These are phyloP conservation scores for Melieria omissa DNA, from an alignment of 2,888 invertebrate genomes.

Conservation along the genomic window DNA sequence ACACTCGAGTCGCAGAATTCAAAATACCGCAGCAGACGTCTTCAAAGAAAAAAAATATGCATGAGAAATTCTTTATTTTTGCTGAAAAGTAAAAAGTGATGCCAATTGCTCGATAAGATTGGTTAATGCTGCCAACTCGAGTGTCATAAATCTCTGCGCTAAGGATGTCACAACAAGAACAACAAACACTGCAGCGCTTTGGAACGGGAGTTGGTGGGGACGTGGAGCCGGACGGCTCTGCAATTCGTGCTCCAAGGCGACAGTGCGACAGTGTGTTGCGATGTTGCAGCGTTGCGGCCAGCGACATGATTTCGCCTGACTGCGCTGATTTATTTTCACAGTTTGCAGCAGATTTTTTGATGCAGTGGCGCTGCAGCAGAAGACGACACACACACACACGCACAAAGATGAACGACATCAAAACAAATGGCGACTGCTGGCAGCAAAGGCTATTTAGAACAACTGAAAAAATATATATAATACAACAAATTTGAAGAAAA, in stretches of 20 bases:
- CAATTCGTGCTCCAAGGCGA: conserved; percentile 15
- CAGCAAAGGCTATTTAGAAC: conserved; percentile 33
- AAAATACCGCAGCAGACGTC: too few relatives aligned
- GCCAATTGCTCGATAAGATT: conserved; percentile 67
- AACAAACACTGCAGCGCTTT: conserved; percentile 25
- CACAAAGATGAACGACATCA: conserved; percentile 47
- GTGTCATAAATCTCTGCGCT: conserved; percentile 65
- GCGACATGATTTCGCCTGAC: conserved; percentile 39
- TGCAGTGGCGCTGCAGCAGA: conserved; percentile 46
- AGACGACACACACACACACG: not conserved
- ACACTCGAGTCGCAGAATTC: too few relatives aligned
- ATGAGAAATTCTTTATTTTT: conserved; percentile 24
- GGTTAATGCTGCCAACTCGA: conserved; percentile 66
- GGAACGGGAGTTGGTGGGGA: conserved; percentile 39
- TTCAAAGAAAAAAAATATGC: too few relatives aligned
- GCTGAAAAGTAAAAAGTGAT: conserved; percentile 49
- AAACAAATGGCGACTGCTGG: conserved; percentile 57
- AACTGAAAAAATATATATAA: too few relatives aligned
- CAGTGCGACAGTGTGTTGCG: conserved; percentile 41
- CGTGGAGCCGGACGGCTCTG: not conserved
- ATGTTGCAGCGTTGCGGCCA: conserved; percentile 36
- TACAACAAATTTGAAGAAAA: too few relatives aligned
- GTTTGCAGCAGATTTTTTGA: conserved; percentile 65
- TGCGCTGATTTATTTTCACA: conserved; percentile 64
- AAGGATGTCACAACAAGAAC: conserved; percentile 60